Conservation (phyloP, 1,140 invertebrate genomes). For the Venustaconcha ellipsiformis region DNA sequence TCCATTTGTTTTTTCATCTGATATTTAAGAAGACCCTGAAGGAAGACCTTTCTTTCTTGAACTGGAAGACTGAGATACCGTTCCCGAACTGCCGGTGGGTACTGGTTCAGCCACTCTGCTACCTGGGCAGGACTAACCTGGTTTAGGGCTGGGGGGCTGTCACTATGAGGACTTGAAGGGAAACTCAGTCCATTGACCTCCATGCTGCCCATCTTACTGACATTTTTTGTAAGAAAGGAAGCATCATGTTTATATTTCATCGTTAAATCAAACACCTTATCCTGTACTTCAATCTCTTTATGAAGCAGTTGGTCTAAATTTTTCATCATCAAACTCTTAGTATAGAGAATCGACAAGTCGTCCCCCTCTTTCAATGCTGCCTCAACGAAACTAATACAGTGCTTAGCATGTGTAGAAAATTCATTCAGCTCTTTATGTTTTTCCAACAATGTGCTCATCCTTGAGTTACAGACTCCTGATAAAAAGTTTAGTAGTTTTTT, state of each 20-base stretch:
- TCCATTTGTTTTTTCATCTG: background rate
- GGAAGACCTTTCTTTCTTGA: conserved; percentile 15
- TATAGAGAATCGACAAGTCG: conserved; percentile 20
- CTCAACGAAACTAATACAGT: conserved; percentile 27
- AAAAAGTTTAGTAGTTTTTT: conserved; percentile 31
- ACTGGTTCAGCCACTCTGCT: conserved; percentile 11
- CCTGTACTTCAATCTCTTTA: conserved; percentile 43
- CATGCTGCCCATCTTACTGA: conserved; percentile 46
- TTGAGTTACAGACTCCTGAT: conserved; percentile 23
- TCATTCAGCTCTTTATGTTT: conserved; percentile 79
- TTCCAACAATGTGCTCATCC: conserved; percentile 69
- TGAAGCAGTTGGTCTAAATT: conserved; percentile 58
- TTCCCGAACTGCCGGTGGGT: conserved; percentile 15
- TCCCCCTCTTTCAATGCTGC: conserved; percentile 20
- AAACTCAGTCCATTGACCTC: conserved; percentile 49
- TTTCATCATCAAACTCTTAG: conserved; percentile 26
- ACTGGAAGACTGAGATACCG: conserved; percentile 8
- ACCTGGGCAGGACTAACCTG: background rate
- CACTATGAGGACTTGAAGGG: conserved; percentile 3
- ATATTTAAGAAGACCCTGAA: conserved; percentile 6
- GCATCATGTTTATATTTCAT: conserved; percentile 46
- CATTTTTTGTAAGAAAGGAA: conserved; percentile 34
- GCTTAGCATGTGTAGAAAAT: conserved; percentile 12
- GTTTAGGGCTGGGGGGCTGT: too few relatives aligned
- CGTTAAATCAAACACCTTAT: conserved; percentile 38